Evolutionary conservation across 2,797 vertebrate species (phyloP), one percentile per base, ranked within the genome.

Genomic region (Tapera naevia): DNA sequence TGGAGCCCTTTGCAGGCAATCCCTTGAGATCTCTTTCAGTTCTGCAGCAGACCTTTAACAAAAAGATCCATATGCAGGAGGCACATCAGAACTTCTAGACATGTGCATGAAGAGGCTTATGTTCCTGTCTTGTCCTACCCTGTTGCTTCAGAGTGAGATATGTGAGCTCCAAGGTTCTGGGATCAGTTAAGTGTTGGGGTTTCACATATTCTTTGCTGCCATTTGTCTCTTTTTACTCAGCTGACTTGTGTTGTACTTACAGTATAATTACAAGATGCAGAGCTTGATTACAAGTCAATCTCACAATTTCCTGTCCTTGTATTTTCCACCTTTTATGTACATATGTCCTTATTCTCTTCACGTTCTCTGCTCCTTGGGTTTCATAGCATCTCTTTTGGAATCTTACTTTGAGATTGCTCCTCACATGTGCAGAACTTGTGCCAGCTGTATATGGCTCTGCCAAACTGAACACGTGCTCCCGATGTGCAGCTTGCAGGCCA

Each of bases 41-140:
- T 18, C 39, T 64, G 37, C 4, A 5, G 22, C 32, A 4, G 9
- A 1, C 0, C 0, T 41, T 60, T 32, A 37, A 33, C 30, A 41
- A 32, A 41, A 69, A 33, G 19, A 4, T 30, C 32, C 12, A 0
- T 13, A 1, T 45, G 56, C 33, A 64, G 60, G 43, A 41, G n/a
- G 23, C 0, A 2, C 37, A 17, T 46, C 19, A 23, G 45, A 27
- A 10, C 23, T 65, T 62, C 25, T 25, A 35, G 86, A 5, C 10
- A 1, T 0, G 4, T 11, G 5, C 12, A 3, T 3, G 37, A 62
- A 11, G 1, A 41, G 61, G n/a, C 3, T 25, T 37, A 5, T n/a
- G 60, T 57, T 86, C 43, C 58, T 25, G 18, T 69, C 75, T 57
- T n/a, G 9, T 27, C 66, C 78, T 21, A 7, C 65, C 64, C 48